These are phyloP conservation scores for Aptenodytes patagonicus DNA, from an alignment of 2,113 vertebrate genomes.

Conservation along the genomic window DNA sequence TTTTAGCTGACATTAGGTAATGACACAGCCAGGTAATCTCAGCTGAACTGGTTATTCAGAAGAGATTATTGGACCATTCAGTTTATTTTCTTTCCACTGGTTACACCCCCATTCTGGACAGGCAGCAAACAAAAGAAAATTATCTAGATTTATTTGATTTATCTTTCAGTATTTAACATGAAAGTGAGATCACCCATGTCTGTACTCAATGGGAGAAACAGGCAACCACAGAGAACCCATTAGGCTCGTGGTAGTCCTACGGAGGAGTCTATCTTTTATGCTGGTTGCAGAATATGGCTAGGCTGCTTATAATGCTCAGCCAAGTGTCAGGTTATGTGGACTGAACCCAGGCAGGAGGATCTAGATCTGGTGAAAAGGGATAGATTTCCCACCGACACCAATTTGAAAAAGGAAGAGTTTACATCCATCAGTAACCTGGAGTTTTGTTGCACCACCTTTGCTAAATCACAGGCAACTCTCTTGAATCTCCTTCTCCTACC, in stretches of 20 bases:
- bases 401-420: neutral
- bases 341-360: neutral
- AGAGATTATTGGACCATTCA: neutral
- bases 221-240: neutral
- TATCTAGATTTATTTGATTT: neutral
- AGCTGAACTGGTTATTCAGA: neutral
- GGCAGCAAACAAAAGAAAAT: neutral
- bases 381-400: neutral
- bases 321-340: neutral
- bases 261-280: neutral
- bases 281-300: neutral
- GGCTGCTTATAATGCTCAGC: neutral
- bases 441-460: neutral
- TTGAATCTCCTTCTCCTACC: neutral
- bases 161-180: neutral
- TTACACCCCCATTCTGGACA: neutral
- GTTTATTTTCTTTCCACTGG: neutral
- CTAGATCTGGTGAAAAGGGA: neutral
- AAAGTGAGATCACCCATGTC: neutral
- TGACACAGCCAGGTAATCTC: neutral
- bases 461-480: neutral
- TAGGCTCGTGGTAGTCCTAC: rapidly evolving
- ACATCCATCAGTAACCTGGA: neutral
- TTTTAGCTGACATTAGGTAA: neutral
- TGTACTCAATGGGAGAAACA: neutral